Evolutionary conservation across 2,797 vertebrate genomes (phyloP).

Genomic region (Microctenopoma lineatum): DNA sequence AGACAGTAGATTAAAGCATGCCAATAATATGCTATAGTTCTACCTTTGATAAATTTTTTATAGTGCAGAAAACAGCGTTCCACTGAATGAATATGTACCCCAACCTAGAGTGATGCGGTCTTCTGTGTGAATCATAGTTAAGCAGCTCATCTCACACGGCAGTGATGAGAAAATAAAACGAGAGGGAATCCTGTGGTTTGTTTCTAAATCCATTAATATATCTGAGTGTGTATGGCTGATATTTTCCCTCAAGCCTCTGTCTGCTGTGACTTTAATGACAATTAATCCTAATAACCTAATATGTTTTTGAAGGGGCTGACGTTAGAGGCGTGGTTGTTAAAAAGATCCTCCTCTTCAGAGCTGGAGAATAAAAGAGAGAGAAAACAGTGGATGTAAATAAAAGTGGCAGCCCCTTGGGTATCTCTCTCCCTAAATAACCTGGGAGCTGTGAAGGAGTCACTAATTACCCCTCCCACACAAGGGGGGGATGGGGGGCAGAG

Average conservation of each 20-base stretch:
- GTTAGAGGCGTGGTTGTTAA: constrained; percentile 51
- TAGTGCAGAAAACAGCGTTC: constrained; percentile 8
- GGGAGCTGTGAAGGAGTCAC: constrained; percentile 77
- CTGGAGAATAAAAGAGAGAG: constrained; percentile 46
- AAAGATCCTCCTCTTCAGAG: constrained; percentile 64
- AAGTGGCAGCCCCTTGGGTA: constrained; percentile 76
- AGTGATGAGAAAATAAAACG: constrained; percentile 56
- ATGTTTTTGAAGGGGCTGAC: constrained; percentile 64
- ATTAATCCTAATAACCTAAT: constrained; percentile 75
- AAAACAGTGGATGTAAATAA: constrained; percentile 76
- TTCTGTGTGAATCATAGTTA: constrained; percentile 42
- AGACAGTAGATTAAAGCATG: constrained; percentile 25
- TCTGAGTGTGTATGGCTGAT: constrained; percentile 40
- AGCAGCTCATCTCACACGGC: constrained; percentile 50
- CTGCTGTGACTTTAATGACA: constrained; percentile 71
- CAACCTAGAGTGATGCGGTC: constrained; percentile 23
- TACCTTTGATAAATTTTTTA: constrained; percentile 7
- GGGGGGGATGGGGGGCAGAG: constrained; percentile 35
- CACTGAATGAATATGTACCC: constrained; percentile 10
- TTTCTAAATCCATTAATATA: constrained; percentile 64
- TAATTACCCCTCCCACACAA: constrained; percentile 77
- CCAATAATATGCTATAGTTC: constrained; percentile 15
- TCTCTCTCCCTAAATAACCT: constrained; percentile 81
- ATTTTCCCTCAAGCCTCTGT: constrained; percentile 51
- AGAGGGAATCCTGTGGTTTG: constrained; percentile 50